Conservation (phyloP, 2,797 vertebrate genomes). For the Buceros bicornis region DNA sequence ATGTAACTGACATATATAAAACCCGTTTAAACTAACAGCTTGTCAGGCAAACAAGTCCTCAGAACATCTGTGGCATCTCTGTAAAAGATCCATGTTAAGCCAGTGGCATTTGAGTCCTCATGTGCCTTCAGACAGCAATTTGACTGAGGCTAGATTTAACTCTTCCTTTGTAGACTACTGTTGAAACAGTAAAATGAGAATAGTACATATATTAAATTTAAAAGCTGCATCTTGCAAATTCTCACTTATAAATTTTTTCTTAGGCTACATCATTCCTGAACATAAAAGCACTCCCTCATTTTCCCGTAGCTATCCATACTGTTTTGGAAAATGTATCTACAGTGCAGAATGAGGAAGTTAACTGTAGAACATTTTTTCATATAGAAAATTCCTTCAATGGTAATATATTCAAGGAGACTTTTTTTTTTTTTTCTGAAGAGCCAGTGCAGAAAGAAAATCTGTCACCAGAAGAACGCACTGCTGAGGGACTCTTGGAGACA, state of each 20-base stretch:
- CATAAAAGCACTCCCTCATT: background rate
- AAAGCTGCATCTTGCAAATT: background rate
- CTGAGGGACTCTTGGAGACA: background rate
- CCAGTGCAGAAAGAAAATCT: background rate
- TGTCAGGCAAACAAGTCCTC: background rate
- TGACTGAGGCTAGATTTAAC: background rate
- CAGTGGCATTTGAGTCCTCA: rapidly evolving
- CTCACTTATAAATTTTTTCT: background rate
- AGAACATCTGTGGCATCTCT: background rate
- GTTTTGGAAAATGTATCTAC: background rate
- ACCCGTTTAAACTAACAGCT: background rate
- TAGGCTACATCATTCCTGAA: background rate
- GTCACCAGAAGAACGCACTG: background rate
- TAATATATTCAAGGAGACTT: background rate
- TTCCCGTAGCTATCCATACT: background rate
- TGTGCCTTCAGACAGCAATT: background rate
- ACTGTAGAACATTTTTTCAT: background rate
- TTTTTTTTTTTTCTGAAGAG: background rate
- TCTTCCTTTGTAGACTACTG: background rate
- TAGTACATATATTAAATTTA: background rate
- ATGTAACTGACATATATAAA: background rate
- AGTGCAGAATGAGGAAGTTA: background rate
- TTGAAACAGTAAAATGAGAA: background rate
- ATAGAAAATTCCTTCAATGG: background rate
- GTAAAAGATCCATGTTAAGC: background rate